A percentile compares a stretch with the other conserved stretches of the same genome.
Conservation (phyloP, 2,797 vertebrate genomes). For the Sciurus vulgaris region DNA sequence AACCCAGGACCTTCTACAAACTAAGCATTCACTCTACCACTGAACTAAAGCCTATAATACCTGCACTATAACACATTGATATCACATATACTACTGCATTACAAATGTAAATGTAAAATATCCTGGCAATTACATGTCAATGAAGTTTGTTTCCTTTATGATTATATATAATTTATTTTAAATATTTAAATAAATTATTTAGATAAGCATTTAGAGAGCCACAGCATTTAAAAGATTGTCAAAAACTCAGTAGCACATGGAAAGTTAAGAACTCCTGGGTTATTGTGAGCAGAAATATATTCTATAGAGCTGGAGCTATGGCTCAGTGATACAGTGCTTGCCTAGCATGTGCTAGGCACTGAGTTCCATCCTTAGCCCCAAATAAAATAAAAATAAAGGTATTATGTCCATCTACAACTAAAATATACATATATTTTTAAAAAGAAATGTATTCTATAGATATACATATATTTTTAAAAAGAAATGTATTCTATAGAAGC, state of each 20-base stretch:
- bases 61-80: not conserved
- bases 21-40: not conserved
- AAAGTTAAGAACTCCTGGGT: not conserved
- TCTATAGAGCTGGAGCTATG: not conserved
- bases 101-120: not conserved
- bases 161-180: not conserved
- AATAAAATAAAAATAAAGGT: too few species aligned
- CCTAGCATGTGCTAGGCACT: too few species aligned
- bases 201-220: not conserved
- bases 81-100: not conserved
- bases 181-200: not conserved
- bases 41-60: not conserved
- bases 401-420: too few species aligned
- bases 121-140: not conserved
- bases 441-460: slow-evolving; percentile 17
- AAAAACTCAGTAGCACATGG: not conserved
- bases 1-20: not conserved
- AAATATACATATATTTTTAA: too few species aligned
- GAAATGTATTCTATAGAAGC: not conserved
- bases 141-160: not conserved
- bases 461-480: too few species aligned
- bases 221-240: not conserved
- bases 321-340: too few species aligned
- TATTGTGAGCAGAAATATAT: not conserved
- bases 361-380: too few species aligned